A percentile compares a stretch with the other conserved stretches of the same genome.
Conservation (phyloP, 2,797 vertebrate species). For the Todus mexicanus region DNA sequence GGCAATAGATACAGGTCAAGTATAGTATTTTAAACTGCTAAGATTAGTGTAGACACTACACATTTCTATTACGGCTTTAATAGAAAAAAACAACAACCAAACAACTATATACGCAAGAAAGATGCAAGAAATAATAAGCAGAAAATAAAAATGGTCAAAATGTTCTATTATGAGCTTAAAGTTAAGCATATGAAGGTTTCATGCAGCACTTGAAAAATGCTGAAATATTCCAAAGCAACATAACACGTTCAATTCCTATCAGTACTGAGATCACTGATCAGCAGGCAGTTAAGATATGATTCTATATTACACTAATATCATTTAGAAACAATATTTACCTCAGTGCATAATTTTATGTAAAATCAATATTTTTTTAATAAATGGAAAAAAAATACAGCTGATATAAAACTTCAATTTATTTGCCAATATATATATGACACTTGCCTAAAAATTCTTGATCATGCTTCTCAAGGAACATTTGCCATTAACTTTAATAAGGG, state of each 20-base stretch:
- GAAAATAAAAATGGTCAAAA: background rate
- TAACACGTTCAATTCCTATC: rapidly evolving
- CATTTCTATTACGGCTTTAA: background rate
- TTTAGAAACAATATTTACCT: background rate
- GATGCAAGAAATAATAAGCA: too few species aligned
- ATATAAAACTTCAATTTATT: background rate
- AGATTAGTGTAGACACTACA: background rate
- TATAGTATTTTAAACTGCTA: background rate
- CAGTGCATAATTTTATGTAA: background rate
- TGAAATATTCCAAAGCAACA: background rate
- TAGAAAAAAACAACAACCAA: background rate
- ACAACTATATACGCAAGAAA: background rate
- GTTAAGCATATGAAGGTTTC: background rate
- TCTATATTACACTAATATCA: background rate
- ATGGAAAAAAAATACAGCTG: background rate
- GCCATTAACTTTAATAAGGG: background rate
- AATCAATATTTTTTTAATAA: background rate
- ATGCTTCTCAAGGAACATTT: background rate
- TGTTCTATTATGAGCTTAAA: background rate
- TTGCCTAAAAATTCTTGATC: background rate
- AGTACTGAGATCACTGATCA: background rate
- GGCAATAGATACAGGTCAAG: background rate
- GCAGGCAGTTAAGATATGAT: background rate
- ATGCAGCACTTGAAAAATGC: background rate
- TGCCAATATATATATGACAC: background rate